Base-by-base conservation (phyloP, 2,797 vertebrate species). In the Threskiornis aethiopicus region DNA sequence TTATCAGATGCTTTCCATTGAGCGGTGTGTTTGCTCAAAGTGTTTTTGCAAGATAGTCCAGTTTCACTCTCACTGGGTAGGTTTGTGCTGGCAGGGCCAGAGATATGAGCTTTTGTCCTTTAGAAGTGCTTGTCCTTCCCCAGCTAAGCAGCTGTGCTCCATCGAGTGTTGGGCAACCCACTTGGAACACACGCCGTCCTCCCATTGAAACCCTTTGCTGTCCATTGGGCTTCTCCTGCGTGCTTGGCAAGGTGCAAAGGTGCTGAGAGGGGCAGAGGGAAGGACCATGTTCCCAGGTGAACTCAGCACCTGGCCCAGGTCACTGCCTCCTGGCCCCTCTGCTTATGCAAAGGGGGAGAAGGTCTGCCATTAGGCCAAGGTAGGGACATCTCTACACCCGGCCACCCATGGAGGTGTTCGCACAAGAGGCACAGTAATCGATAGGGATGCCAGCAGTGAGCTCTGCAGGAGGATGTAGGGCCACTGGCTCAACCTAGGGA, bases 1-100 rank as follows among this genome's bases (percentile, higher is more conserved):
- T 98, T 97, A 97, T 98, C 98, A 97, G 96, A 97, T 89, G 95
- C 94, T 94, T 98, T 96, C 93, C 96, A 87, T 86, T 82, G 42
- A 95, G 91, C 4, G 5, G 52, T 59, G 82, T 98, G 96, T 98
- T 98, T 98, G 98, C 98, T 98, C 96, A 97, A 94, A 73, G 82
- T 98, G 98, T 98, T 98, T 98, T 98, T 98, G 98, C 98, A 98
- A 98, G 98, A 98, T 98, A 98, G 97, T 93, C 93, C 91, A 87
- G 98, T 98, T 98, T 98, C 98, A 84, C 96, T 98, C 97, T 96
- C 33, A 2, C 84, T 21, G 75, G 97, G 90, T 96, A 93, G 93
- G 91, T 96, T 94, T 97, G 95, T 86, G 89, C 96, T 73, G 84
- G 96, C 92, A 88, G 97, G 92, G 94, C 84, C 37, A 9, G 55